These are phyloP conservation scores for Drosophila rhopaloa DNA, from an alignment of 1,140 invertebrate species.

Conservation along the genomic window DNA sequence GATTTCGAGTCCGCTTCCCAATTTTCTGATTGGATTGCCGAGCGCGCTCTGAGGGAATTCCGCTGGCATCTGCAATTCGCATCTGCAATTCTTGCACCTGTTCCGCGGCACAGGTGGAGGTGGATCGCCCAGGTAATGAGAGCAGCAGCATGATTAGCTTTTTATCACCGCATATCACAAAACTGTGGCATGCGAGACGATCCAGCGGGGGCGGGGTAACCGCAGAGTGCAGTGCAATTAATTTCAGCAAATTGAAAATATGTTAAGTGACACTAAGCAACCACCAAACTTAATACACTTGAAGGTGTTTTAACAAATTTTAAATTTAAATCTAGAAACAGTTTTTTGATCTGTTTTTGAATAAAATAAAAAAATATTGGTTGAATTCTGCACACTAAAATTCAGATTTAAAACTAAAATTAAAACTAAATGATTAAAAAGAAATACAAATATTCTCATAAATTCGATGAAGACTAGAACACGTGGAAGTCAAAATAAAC, in stretches of 20 bases:
- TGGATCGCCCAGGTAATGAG: conserved; percentile 36
- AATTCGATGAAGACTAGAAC: no score
- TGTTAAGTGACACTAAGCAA: conserved; percentile 3
- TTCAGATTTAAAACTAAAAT: no score
- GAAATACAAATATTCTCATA: no score
- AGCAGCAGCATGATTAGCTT: conserved; percentile 28
- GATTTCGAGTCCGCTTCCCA: conserved; percentile 35
- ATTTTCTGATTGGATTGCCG: conserved; percentile 14
- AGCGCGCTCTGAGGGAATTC: conserved; percentile 34
- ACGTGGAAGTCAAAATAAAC: no score
- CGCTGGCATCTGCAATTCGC: conserved; percentile 45
- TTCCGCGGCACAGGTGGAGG: conserved; percentile 22
- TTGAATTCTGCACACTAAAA: no score
- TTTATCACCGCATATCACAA: conserved; percentile 35
- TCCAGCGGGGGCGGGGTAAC: conserved; percentile 1
- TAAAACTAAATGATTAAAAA: no score
- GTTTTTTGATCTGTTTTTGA: background rate
- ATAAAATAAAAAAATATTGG: background rate
- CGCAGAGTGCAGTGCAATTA: conserved; percentile 55
- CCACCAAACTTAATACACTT: background rate
- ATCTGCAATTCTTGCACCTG: conserved; percentile 41
- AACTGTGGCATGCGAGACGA: conserved; percentile 4
- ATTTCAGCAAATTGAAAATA: conserved; percentile 46
- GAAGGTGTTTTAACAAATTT: background rate
- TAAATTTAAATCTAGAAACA: background rate